Base-by-base conservation (phyloP, 2,113 vertebrate genomes). In the Leucopsar rothschildi region DNA sequence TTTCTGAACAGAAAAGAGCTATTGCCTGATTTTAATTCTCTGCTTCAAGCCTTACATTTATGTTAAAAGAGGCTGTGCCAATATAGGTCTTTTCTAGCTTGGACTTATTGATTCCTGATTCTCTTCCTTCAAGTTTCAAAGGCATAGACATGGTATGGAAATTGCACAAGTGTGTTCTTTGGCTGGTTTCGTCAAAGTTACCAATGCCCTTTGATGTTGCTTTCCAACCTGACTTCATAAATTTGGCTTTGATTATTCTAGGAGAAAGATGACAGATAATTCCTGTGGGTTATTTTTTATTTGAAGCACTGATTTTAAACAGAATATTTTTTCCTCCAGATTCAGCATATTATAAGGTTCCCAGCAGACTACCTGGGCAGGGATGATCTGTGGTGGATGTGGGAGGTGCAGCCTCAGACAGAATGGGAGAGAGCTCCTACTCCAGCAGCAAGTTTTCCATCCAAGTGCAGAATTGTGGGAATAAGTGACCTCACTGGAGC, bases 181-280 rank as follows among this genome's bases (percentile, higher is more conserved):
- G 91, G 39, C 71, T 90, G n/a, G 21, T 89, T 85, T 76, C 0
- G 4, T 91, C 45, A 82, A 88, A 84, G 64, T 76, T 87, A 66
- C 66, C 57, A 73, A 16, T 2, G 6, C 52, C 4, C 14, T 93
- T 95, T 93, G 66, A 91, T 90, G 35, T 11, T 49, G 10, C 23
- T 91, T 95, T 95, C 78, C 70, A 87, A 42, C 15, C 21, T 64
- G 59, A 85, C 40, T 82, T 89, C 15, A 85, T 72, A 85, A 71
- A 90, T 86, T 88, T 91, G 68, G 47, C 86, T 92, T 92, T 82
- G 40, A 23, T 25, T 89, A 78, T 92, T 90, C 37, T 66, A 76
- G 82, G 42, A 89, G 61, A 75, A 85, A 79, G 78, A 55, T 52
- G 55, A 80, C 66, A 91, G 70, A 94, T n/a, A 88, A 91, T 79